Conservation (phyloP, 2,888 invertebrate genomes). For the Rhagonycha fulva region DNA sequence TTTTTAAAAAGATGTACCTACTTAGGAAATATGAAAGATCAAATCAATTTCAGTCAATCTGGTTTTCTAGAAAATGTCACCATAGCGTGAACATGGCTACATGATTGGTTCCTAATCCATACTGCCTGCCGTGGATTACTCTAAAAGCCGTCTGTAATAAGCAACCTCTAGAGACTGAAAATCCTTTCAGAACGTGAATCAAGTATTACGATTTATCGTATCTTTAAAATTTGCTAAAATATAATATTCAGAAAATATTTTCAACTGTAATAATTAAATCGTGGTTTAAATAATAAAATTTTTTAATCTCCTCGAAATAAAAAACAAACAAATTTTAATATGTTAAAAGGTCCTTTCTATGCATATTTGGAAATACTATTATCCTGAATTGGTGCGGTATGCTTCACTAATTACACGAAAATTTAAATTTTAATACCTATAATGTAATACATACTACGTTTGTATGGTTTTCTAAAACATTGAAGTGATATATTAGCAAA, state of each 20-base stretch:
- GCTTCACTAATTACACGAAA: neutral
- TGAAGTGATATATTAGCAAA: neutral
- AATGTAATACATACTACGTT: neutral
- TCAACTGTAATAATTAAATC: neutral
- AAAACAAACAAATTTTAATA: too few species aligned
- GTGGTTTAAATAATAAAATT: neutral
- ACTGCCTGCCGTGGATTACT: conserved; percentile 25
- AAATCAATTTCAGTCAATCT: conserved; percentile 24
- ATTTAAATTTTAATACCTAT: neutral
- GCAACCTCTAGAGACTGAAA: conserved; percentile 25
- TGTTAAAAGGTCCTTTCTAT: too few species aligned
- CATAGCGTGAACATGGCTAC: conserved; percentile 23
- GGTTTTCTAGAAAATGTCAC: conserved; percentile 23
- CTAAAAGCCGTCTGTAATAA: conserved; percentile 29
- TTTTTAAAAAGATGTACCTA: neutral
- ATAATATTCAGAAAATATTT: neutral
- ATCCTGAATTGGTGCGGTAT: neutral
- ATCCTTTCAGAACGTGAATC: conserved; percentile 25
- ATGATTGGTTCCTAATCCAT: conserved; percentile 30
- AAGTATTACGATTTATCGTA: conserved; percentile 17
- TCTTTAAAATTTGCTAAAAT: neutral
- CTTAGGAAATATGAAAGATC: neutral
- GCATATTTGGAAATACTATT: neutral
- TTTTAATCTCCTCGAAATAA: neutral
- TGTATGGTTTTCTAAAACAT: neutral